Evolutionary conservation across 2,113 vertebrate genomes (phyloP), one percentile per base, ranked within the genome.

Genomic region (Odontesthes bonariensis): DNA sequence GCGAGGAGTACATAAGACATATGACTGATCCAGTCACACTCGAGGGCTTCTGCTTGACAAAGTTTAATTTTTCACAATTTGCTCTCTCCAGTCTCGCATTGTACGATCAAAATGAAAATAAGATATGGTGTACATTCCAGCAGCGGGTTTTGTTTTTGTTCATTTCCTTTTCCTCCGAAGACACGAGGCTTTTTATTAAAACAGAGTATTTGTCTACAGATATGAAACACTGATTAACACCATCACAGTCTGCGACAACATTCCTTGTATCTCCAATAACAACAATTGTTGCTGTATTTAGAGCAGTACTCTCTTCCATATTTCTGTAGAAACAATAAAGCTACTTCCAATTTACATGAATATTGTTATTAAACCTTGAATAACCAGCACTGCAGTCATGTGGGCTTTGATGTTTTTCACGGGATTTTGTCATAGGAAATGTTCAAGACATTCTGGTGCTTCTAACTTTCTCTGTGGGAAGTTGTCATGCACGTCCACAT

Each of bases 91-190:
- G 58, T 17, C 38, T 3, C 64, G 17, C 0, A 42, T 70, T 64
- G 40, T 54, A 42, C 72, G 11, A 76, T 84, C 65, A 38, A 52
- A 31, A 27, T 52, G 27, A 61, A 38, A 33, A 58, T 80, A 76
- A 72, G 44, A 80, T 72, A 32, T 44, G 58, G 12, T 77, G 60
- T 86, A 85, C 89, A 89, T 90, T 89, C 85, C 86, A 77, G 35
- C 63, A 47, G 53, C n/a, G 40, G 1, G 42, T 74, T 27, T 27
- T 83, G 46, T 72, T 61, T 31, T 65, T 46, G n/a, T 56, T 51
- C 6, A 56, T 69, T 60, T 62, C 52, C 9, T 40, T 51, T 57
- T 62, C 52, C 56, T 73, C 75, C 56, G 61, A 62, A 54, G 33
- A 44, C 56, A 23, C 4, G 27, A 6, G 1, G 12, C n/a, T 82